phyloP scores from a whole-genome alignment of 2,797 vertebrate genomes.

The Pseudotriccus pelzelni region DNA sequence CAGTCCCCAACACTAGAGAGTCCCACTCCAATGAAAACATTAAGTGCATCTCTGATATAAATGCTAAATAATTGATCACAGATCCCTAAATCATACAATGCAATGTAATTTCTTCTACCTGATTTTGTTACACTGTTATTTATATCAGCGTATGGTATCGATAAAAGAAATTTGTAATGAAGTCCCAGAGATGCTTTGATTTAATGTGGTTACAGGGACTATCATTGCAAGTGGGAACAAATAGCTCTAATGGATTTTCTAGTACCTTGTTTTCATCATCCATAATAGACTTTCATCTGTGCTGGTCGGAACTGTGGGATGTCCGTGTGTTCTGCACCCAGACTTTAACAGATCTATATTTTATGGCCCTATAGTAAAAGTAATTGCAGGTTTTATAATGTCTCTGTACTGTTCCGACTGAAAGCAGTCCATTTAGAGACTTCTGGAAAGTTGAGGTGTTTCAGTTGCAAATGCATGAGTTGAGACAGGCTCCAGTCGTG shows the following conservation, averaged over 20 bases:
- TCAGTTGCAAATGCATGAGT: conserved; percentile 37
- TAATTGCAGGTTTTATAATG: conserved; percentile 68
- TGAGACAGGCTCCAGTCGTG: background rate
- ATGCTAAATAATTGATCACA: conserved; percentile 48
- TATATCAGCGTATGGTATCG: background rate
- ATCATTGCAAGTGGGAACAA: conserved; percentile 53
- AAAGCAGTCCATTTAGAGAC: conserved; percentile 70
- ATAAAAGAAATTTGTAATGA: conserved; percentile 40
- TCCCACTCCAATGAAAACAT: background rate
- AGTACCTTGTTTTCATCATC: conserved; percentile 72
- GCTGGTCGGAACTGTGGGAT: conserved; percentile 61
- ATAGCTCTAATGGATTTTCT: conserved; percentile 68
- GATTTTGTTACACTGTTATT: conserved; percentile 37
- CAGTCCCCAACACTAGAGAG: background rate
- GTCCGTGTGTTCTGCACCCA: conserved; percentile 52
- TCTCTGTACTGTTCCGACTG: conserved; percentile 52
- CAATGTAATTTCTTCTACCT: background rate
- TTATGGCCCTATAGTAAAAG: conserved; percentile 71
- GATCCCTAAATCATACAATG: background rate
- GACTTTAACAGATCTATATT: conserved; percentile 71
- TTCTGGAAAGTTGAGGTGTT: conserved; percentile 45
- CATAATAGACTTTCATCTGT: conserved; percentile 63
- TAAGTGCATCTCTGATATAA: conserved; percentile 2
- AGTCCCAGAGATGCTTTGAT: conserved; percentile 12
- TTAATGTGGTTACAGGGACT: conserved; percentile 37